Evolutionary conservation across 2,888 invertebrate genomes (phyloP).

Genomic region (Erannis defoliaria): DNA sequence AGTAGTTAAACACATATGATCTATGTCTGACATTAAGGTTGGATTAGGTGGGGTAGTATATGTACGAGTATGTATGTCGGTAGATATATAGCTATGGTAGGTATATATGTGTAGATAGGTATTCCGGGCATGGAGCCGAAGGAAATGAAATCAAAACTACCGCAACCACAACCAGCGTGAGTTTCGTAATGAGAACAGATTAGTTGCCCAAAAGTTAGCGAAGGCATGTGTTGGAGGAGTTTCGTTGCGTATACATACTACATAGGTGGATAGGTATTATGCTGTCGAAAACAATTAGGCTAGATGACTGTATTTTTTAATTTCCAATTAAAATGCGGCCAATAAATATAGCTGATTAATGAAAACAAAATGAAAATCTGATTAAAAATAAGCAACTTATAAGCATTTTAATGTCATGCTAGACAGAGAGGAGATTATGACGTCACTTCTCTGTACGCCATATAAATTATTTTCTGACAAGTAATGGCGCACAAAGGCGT

Average conservation of each 20-base stretch:
- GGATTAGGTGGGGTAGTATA: not conserved
- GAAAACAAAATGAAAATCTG: too few species aligned
- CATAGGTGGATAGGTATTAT: not conserved
- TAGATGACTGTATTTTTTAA: not conserved
- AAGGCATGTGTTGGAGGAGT: slow-evolving; percentile 24
- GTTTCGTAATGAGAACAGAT: slow-evolving; percentile 36
- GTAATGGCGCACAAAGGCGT: too few species aligned
- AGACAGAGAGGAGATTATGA: too few species aligned
- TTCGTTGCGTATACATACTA: slow-evolving; percentile 1
- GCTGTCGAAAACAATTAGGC: slow-evolving; percentile 1
- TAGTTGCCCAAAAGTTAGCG: slow-evolving; percentile 33
- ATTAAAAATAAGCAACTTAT: too few species aligned
- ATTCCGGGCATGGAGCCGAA: slow-evolving; percentile 6
- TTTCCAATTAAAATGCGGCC: too few species aligned
- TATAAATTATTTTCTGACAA: too few species aligned
- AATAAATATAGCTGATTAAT: too few species aligned
- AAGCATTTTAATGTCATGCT: too few species aligned
- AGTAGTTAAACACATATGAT: not conserved
- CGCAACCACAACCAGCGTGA: slow-evolving; percentile 27
- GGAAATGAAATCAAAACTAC: slow-evolving; percentile 36
- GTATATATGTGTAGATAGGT: not conserved
- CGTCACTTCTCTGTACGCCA: too few species aligned
- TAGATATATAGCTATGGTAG: not conserved
- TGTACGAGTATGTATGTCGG: not conserved
- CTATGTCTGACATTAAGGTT: not conserved